Conservation (phyloP, 37 sponge, comb jelly and placozoan species). For the Ephydatia muelleri region DNA sequence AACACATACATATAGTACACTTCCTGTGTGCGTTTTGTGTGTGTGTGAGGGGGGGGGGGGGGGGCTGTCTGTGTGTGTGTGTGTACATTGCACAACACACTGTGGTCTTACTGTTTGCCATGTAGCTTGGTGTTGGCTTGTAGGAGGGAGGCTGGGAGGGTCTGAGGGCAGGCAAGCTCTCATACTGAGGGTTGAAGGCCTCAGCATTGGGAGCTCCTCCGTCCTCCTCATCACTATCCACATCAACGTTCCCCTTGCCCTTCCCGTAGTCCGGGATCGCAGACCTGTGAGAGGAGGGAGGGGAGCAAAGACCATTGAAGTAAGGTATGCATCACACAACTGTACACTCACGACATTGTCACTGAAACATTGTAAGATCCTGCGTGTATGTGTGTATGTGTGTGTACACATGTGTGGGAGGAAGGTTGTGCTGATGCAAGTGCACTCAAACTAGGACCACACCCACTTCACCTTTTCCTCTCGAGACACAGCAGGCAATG, state of each 20-base stretch:
- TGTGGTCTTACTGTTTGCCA: constrained; percentile 2
- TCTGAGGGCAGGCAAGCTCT: constrained; percentile 58
- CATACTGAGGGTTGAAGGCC: constrained; percentile 67
- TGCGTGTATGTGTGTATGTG: too few relatives aligned
- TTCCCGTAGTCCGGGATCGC: constrained; percentile 8
- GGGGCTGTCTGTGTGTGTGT: too few relatives aligned
- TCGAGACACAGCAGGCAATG: constrained; percentile 14
- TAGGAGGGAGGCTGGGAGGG: constrained; percentile 67
- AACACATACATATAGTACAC: too few relatives aligned
- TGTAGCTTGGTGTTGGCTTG: constrained; percentile 67
- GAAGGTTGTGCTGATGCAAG: background rate
- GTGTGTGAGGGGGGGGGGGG: too few relatives aligned
- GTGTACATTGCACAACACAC: too few relatives aligned
- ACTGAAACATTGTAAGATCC: too few relatives aligned
- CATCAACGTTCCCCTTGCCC: constrained; percentile 54
- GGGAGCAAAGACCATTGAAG: too few relatives aligned
- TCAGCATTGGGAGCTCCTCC: constrained; percentile 7
- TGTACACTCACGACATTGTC: too few relatives aligned
- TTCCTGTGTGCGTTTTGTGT: too few relatives aligned
- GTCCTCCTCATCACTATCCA: constrained; percentile 32
- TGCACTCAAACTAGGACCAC: background rate
- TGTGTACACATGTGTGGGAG: too few relatives aligned
- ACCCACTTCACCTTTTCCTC: constrained; percentile 3
- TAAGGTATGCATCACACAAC: too few relatives aligned
- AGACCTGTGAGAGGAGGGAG: background rate